Evolutionary conservation across 2,888 invertebrate species (phyloP), one percentile per base, ranked within the genome.

Genomic region (Lamellibrachia satsuma): DNA sequence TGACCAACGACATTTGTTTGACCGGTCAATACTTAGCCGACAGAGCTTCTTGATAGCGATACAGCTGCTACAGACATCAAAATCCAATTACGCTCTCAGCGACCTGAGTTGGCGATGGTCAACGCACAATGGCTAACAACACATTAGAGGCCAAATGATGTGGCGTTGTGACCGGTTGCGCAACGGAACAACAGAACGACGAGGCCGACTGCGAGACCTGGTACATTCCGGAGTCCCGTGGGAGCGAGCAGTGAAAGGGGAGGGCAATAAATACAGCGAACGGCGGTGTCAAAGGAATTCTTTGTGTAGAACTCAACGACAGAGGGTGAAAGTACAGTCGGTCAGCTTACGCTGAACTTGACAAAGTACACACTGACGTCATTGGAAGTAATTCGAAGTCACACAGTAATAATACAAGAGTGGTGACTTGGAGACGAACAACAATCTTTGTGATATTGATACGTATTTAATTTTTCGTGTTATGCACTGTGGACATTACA

Each of bases 41-140:
- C 75, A 75, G 22, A 15, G 75, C n/a, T 75, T 75, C 75, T 75
- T 22, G 75, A 75, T 75, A 75, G 15, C 15, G 75, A 75, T 75
- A 75, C 75, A 75, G 75, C 75, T 75, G 75, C 75, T 75, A 11
- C 15, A 22, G 75, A 75, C 75, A 75, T 75, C 75, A 75, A 75
- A 75, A 75, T 75, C 75, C 75, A 75, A 75, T 75, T 75, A 75
- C n/a, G 75, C 75, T 22, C 75, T 75, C 75, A 75, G 75, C 75
- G 75, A n/a, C 22, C 75, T 15, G 75, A 75, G 22, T 75, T 6
- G 22, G 22, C 39, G 39, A 1, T 39, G 39, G 39, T 39, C 39
- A 39, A 39, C 39, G 75, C 11, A 75, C 75, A 75, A 75, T 75
- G 75, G 75, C 75, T 75, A 75, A 75, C 75, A 75, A 75, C 75